phyloP scores from a whole-genome alignment of 1,140 invertebrate genomes.

The Dufourea novaeangliae region DNA sequence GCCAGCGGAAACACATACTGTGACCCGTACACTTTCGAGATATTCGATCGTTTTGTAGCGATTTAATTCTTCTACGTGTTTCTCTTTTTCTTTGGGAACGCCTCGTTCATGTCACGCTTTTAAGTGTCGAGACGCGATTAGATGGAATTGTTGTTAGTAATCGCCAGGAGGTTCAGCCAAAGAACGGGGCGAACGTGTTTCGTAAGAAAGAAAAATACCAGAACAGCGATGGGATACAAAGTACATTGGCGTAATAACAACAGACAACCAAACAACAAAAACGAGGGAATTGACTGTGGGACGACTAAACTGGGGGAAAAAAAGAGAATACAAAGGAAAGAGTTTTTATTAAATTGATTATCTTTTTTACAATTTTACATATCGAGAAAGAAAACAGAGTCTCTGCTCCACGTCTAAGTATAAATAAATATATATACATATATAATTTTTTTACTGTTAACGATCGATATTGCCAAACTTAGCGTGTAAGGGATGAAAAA shows the following conservation, averaged over 20 bases:
- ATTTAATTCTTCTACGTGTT: conserved; percentile 43
- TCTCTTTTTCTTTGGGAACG: conserved; percentile 16
- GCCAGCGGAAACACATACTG: conserved; percentile 37
- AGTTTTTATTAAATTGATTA: conserved; percentile 52
- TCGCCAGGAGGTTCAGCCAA: not conserved
- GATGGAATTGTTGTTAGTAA: not conserved
- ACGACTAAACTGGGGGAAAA: conserved; percentile 37
- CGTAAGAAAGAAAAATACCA: not conserved
- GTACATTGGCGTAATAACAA: conserved; percentile 6
- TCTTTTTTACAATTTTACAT: conserved; percentile 54
- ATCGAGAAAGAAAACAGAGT: conserved; percentile 37
- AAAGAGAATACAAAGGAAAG: conserved; percentile 19
- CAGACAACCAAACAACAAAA: not conserved
- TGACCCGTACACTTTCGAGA: conserved; percentile 43
- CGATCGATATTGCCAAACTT: conserved; percentile 55
- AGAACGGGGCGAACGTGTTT: conserved; percentile 39
- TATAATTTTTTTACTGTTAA: conserved; percentile 52
- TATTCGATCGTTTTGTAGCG: conserved; percentile 43
- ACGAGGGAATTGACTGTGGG: conserved; percentile 40
- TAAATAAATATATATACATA: conserved; percentile 47
- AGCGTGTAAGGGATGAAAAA: conserved; percentile 41
- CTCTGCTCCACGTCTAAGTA: conserved; percentile 50
- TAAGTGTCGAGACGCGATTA: conserved; percentile 7
- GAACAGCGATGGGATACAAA: not conserved
- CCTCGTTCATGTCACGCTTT: conserved; percentile 34